Conservation (phyloP, 2,113 vertebrate genomes). For the Anhinga anhinga region DNA sequence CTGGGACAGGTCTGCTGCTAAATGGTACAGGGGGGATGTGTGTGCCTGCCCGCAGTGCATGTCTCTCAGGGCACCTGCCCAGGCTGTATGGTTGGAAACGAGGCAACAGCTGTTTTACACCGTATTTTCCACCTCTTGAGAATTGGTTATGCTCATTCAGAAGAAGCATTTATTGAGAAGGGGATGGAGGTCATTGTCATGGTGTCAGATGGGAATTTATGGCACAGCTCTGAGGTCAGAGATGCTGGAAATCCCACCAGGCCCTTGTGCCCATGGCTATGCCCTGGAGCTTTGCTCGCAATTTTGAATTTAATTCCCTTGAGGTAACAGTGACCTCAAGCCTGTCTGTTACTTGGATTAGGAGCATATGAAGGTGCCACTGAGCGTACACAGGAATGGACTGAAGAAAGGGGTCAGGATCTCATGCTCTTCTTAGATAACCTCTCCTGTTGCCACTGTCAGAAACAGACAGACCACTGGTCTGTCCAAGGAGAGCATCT, state of each 20-base stretch:
- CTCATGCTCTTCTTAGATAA: neutral
- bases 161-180: neutral
- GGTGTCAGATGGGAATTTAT: neutral
- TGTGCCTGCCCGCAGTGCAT: rapidly evolving
- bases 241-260: neutral
- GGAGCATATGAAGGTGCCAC: neutral
- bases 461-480: neutral
- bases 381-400: neutral
- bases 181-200: neutral
- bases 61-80: neutral
- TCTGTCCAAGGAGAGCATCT: neutral
- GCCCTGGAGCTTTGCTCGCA: neutral
- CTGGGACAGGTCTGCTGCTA: neutral
- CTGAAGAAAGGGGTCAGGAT: neutral
- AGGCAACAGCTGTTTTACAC: neutral
- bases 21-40: rapidly evolving
- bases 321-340: neutral
- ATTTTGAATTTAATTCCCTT: neutral
- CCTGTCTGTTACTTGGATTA: neutral
- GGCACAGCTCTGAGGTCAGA: neutral
- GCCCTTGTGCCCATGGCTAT: rapidly evolving
- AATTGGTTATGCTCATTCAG: neutral
- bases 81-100: neutral
- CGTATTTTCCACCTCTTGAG: neutral
- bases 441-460: neutral